A percentile compares a stretch with the other conserved stretches of the same genome.
Evolutionary conservation across 2,797 vertebrate species (phyloP).

Genomic region (Cirrhinus molitorella): DNA sequence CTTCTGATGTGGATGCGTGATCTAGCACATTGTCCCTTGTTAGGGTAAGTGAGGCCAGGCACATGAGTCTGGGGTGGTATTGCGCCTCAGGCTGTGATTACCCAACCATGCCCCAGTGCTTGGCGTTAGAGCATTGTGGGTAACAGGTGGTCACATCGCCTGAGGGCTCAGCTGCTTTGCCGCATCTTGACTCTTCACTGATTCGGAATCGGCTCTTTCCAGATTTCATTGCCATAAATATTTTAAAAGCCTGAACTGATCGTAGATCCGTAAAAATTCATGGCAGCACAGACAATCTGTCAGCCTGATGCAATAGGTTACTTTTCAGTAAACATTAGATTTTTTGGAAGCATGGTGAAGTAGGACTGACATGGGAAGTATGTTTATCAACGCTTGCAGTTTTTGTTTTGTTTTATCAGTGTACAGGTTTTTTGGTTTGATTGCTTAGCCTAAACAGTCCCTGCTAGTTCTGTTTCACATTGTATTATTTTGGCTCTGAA

Average conservation of each 20-base stretch:
- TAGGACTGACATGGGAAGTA: neutral
- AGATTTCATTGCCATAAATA: conserved; percentile 12
- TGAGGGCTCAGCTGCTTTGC: conserved; percentile 25
- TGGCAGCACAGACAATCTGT: neutral
- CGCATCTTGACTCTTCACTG: neutral
- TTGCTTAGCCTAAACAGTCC: neutral
- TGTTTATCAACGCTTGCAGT: neutral
- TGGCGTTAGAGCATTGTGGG: conserved; percentile 5
- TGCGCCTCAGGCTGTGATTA: conserved; percentile 35
- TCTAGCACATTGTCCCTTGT: conserved; percentile 26
- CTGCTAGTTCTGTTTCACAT: neutral
- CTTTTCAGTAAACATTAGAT: conserved; percentile 15
- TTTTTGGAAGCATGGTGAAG: conserved; percentile 10
- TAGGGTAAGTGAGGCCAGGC: conserved; percentile 27
- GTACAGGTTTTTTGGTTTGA: neutral
- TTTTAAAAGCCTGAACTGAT: conserved; percentile 8
- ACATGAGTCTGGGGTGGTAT: conserved; percentile 10
- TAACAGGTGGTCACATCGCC: conserved; percentile 43
- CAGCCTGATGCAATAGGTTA: conserved; percentile 17
- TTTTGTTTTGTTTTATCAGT: neutral
- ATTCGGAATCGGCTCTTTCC: conserved; percentile 16
- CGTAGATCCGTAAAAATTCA: neutral
- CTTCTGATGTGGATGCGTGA: conserved; percentile 30
- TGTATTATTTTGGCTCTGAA: neutral
- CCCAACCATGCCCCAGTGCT: conserved; percentile 37